Base-by-base conservation (phyloP, 2,888 invertebrate genomes). In the Monoplex corrugatus region DNA sequence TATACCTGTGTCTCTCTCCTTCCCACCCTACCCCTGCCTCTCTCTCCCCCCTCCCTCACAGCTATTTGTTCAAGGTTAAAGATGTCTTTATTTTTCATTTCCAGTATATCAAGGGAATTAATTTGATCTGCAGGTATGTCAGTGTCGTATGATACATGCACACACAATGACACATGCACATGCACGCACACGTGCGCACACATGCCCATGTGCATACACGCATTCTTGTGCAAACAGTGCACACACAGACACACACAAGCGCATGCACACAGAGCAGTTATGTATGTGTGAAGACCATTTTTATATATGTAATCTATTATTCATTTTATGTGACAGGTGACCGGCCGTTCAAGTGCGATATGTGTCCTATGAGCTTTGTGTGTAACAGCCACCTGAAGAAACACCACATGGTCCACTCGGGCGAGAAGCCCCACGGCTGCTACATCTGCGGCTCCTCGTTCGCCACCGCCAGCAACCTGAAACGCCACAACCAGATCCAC, bases 401-500 rank as follows among this genome's bases (percentile, higher is more conserved):
- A 43, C 82, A 83, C 45, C 82, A 6, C 40, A 44, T n/a, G 82
- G 43, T 44, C 28, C 82, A 83, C 45, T 32, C 82, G 1, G 82
- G 82, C 45, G 45, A 83, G 82, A 83, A 83, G 44, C 82, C 82
- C 0, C 82, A 83, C 45, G 82, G 16, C 23, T 83, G 82, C 45
- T 16, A 3, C 0, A 32, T 43, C 45, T 83, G 82, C 82, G 45
- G 82, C 8, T 19, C 44, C 1, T 16, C 16, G 16, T 83, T 83
- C 45, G 10, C 13, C 45, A 45, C 44, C 32, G 8, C 32, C 82
- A 5, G 32, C 82, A 45, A 44, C 82, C 82, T 83, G 13, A 83
- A 83, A 45, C 82, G 45, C 45, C 82, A 83, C 82, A n/a, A 32
- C 32, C 19, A 45, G 82, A 45, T 83, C 82, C 82, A 83, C 82